Base-by-base conservation (phyloP, 1,140 invertebrate genomes). In the Zelostemma sp. region DNA sequence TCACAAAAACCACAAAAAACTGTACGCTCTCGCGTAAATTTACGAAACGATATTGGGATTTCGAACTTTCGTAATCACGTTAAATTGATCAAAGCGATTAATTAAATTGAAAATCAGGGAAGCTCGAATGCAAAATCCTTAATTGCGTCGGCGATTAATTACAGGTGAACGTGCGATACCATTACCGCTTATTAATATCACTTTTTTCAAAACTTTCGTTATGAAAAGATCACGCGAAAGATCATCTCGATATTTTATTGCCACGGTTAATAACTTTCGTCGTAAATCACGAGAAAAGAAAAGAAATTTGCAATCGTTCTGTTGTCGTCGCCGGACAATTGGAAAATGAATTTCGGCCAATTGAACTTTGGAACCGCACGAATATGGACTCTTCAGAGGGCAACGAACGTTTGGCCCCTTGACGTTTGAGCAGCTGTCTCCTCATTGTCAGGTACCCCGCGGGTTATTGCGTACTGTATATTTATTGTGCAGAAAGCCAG, bases 401-500 rank as follows among this genome's bases (percentile, higher is more conserved):
- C 68, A 70, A 70, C 55, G 68, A 65, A 58, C 61, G 51, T 60
- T 64, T 60, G 68, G 61, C 61, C 68, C 61, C 57, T 25, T 57
- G 59, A 60, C 61, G 57, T 61, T 61, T 56, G 68, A 58, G 57
- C 68, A 64, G 67, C 67, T 70, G 68, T 70, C 68, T 53, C 56
- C 57, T 70, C 48, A 70, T 70, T 70, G 68, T 65, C 68, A 58
- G 68, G 57, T 65, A 70, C 53, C 57, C 61, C 48, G 60, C 56
- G 45, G 61, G 61, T 46, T 53, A 65, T 64, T 69, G 65, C 65
- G 48, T 58, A 57, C 65, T 50, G 47, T 67, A 65, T 68, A 70
- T 76, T 47, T 69, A 54, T 71, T 64, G 58, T 62, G 72, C 50
- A 76, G 74, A 68, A 65, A n/a, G n/a, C n/a, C 59, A 61, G 58